Base-by-base conservation (phyloP, 2,113 vertebrate genomes). In the Chloropsis hardwickii region DNA sequence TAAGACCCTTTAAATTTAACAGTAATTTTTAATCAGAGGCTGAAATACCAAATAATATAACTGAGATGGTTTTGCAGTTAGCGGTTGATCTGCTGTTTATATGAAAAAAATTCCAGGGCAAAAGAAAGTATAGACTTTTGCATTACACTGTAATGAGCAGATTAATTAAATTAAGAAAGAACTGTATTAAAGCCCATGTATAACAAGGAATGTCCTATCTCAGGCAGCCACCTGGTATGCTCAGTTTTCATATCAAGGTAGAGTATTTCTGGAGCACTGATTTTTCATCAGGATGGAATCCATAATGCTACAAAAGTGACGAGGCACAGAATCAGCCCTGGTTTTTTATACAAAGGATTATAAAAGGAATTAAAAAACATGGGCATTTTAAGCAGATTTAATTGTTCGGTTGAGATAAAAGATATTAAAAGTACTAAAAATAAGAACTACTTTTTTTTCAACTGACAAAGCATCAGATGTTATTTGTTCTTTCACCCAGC, bases 401-500 rank as follows among this genome's bases (percentile, higher is more conserved):
- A 44, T 81, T 56, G 21, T 71, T 92, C 44, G 25, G 17, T 21
- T 58, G 35, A 67, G 11, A 88, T 76, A 53, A 76, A 88, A 77
- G 25, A 42, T 16, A 16, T 31, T 90, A 51, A 73, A 91, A 73
- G 12, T 33, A 69, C 35, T 80, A 81, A 95, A 88, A 83, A 62
- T 53, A 88, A 60, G 14, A 74, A 27, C 11, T 57, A 14, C 16
- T 33, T 47, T 64, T 81, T 82, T 62, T 53, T 47, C 11, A 84
- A 37, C 50, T 0, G 11, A 35, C 45, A 77, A 91, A 93, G 12
- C 60, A 88, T 89, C 91, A 79, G 24, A 48, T 84, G 76, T 39
- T 92, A 85, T 64, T 87, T 92, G 79, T 76, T 93, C 79, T 89
- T 86, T 73, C 86, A 90, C 70, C 23, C 40, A 14, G 42, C 83